Conservation (phyloP, 2,888 invertebrate genomes). For the Watsonalla binaria region DNA sequence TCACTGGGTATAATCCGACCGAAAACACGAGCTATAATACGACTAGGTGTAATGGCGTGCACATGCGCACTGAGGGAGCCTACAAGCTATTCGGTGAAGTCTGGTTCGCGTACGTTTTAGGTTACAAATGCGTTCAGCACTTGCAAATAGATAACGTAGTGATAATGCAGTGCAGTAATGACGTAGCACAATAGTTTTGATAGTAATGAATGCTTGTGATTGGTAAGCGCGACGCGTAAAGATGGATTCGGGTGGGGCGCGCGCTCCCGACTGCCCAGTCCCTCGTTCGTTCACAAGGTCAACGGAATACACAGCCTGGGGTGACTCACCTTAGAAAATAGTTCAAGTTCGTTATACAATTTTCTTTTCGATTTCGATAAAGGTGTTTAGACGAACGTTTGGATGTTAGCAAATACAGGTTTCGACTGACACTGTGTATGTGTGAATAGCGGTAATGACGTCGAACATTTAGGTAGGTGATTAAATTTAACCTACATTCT, state of each 20-base stretch:
- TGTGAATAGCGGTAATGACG: too few relatives aligned
- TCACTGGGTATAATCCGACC: conserved; percentile 23
- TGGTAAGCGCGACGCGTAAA: too few relatives aligned
- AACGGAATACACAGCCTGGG: conserved; percentile 26
- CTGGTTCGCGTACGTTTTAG: too few relatives aligned
- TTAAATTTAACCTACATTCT: too few relatives aligned
- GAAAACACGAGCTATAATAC: conserved; percentile 9
- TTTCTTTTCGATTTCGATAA: not conserved
- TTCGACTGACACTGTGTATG: not conserved
- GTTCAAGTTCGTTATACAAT: conserved; percentile 8
- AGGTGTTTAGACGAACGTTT: not conserved
- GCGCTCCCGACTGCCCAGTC: conserved; percentile 31
- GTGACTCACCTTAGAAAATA: conserved; percentile 29
- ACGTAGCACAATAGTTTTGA: not conserved
- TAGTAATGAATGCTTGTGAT: too few relatives aligned
- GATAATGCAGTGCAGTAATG: not conserved
- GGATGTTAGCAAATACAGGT: not conserved
- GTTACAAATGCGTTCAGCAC: too few relatives aligned
- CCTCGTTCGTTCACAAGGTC: conserved; percentile 34
- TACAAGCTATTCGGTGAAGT: not conserved
- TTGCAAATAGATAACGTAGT: conserved; percentile 4
- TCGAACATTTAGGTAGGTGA: too few relatives aligned
- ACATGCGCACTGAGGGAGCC: conserved; percentile 41
- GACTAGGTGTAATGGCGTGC: conserved; percentile 10
- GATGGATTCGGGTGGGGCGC: conserved; percentile 20